Percentiles rank a stretch among this genome's conserved stretches.
phyloP scores from a whole-genome alignment of 1,140 invertebrate species.

The Cydia fagiglandana region DNA sequence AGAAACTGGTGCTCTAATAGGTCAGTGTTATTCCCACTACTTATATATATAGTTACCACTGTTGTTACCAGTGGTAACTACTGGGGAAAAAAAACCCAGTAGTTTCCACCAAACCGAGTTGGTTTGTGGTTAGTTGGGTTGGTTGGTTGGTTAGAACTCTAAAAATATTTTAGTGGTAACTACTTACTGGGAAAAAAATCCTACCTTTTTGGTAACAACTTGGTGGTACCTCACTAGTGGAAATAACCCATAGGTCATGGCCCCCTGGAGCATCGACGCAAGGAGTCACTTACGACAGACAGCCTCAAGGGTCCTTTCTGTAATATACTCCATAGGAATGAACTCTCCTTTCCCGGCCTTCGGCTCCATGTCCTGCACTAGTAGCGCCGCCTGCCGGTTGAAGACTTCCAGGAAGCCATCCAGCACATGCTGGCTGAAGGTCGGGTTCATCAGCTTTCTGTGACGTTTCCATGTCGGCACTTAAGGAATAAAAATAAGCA shows the following conservation, averaged over 20 bases:
- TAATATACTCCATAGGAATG: slow-evolving; percentile 86
- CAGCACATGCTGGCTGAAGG: slow-evolving; percentile 93
- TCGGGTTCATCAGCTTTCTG: slow-evolving; percentile 87
- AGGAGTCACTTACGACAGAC: slow-evolving; percentile 85
- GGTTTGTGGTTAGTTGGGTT: too few species aligned
- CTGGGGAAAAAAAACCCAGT: too few species aligned
- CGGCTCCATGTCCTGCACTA: slow-evolving; percentile 82
- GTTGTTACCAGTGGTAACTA: too few species aligned
- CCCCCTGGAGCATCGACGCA: background rate
- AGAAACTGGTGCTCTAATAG: background rate
- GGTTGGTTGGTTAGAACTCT: too few species aligned
- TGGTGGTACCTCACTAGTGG: too few species aligned
- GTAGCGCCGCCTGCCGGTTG: slow-evolving; percentile 83
- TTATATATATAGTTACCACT: too few species aligned
- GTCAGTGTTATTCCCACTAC: too few species aligned
- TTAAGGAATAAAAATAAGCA: slow-evolving; percentile 32
- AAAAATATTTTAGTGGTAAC: too few species aligned
- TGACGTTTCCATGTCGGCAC: slow-evolving; percentile 48
- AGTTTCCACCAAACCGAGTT: too few species aligned
- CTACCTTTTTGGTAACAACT: too few species aligned
- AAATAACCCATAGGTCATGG: background rate
- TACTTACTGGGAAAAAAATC: too few species aligned
- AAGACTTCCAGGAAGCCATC: slow-evolving; percentile 91
- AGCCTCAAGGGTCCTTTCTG: slow-evolving; percentile 89
- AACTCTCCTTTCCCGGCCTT: slow-evolving; percentile 80